Base-by-base conservation (phyloP, 1,140 invertebrate species). In the Lordiphosa collinella region DNA sequence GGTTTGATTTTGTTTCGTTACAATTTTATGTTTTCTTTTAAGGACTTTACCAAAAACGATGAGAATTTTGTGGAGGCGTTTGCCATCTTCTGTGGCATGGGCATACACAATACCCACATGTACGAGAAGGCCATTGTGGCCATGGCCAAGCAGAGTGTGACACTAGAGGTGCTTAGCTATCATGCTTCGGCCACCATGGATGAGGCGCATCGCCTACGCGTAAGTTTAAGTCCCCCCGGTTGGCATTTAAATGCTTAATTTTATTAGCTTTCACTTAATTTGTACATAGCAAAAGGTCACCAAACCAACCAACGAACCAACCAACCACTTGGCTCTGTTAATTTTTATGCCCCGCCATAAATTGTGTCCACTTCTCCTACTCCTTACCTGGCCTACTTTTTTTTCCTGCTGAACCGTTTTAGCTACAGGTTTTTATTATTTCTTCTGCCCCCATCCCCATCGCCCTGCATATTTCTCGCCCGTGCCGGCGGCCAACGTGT, bases 51-150 rank as follows among this genome's bases (percentile, higher is more conserved):
- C 36, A 95, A 95, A 89, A 97, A 97, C 89, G 96, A 97, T 80
- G 96, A 97, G 87, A 97, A 97, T 88, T 96, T 97, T 79, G 95
- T 97, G 40, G 95, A 98, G 90, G 97, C 97, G 0, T 99, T 99
- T 90, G 96, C 97, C 50, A 98, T 99, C 73, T 99, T 99, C 90
- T 98, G 96, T 90, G 97, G 97, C 14, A 97, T 99, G 95, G 97
- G 97, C 22, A 98, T 99, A 50, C 95, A 97, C 90, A 98, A 99
- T 89, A 98, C 97, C 36, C 95, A 97, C 86, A 98, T 98, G 96
- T 99, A 98, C 86, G 97, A 99, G 89, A 96, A 95, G 89, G 95
- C 95, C 32, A 93, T 97, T 74, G 95, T 95, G 57, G 96, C 96
- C 1, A 97, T 97, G 93, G 97, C 97, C 44, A 98, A 98, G 89